Base-by-base conservation (phyloP, 1,140 invertebrate species). In the Melitaea cinxia region DNA sequence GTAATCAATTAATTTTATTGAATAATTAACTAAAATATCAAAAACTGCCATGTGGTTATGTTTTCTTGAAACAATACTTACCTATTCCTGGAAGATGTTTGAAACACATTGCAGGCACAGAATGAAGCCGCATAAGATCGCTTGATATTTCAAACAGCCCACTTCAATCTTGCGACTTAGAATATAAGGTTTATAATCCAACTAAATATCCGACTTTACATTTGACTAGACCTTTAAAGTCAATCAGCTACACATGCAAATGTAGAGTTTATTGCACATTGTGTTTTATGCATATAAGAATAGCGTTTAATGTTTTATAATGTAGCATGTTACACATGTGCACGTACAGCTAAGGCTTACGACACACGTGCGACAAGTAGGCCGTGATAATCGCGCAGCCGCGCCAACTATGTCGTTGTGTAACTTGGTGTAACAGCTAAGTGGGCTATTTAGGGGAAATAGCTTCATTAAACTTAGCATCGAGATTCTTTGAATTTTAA, bases 341-440 rank as follows among this genome's bases (percentile, higher is more conserved):
- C 7, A 59, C 12, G 35, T 37, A 37, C 35, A 37, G n/a, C 21
- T 59, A 52, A 62, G 68, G 75, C 53, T 85, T 85, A 61, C 82
- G 68, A 68, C 80, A 80, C 75, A 77, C 68, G 50, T 39, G 70
- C 70, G 75, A 60, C 80, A 79, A 85, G 70, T 82, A 75, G 82
- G 73, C 72, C 83, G 82, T 71, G 74, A 76, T 83, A 85, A 83
- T 79, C 77, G 75, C 45, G 70, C 68, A 72, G 61, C 58, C 65
- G 60, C 70, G 70, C 69, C 61, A 72, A 74, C 65, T 65, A 66
- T 76, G 55, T 59, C 68, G 75, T 80, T 80, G 77, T 74, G 81
- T 66, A 85, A 85, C 73, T 60, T 55, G 61, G 65, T 65, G 49
- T 49, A 47, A 60, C 37, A 52, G 26, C 17, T 42, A 45, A 55